Percentiles rank a stretch among this genome's conserved stretches.
These are phyloP conservation scores for Lucilia cuprina DNA, from an alignment of 1,140 invertebrate genomes.

Conservation along the genomic window DNA sequence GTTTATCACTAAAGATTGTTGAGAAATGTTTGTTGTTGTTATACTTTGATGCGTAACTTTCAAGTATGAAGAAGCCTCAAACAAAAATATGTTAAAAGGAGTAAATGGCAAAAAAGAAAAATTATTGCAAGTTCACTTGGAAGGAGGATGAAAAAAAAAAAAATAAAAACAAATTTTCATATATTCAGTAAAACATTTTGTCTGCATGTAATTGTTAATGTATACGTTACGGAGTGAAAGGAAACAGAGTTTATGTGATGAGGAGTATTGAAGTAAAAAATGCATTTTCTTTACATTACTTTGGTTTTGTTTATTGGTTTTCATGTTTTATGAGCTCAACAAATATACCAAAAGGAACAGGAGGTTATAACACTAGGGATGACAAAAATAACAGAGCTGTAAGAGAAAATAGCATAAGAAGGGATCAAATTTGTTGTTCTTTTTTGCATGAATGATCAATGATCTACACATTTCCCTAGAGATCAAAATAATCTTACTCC, in stretches of 20 bases:
- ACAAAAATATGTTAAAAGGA: background rate
- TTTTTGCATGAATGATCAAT: no score
- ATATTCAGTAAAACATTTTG: background rate
- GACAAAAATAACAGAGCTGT: background rate
- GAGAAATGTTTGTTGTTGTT: background rate
- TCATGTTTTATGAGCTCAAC: background rate
- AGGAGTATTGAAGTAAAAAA: background rate
- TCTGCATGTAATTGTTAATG: background rate
- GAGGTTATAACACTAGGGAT: background rate
- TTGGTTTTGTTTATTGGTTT: slow-evolving; percentile 17
- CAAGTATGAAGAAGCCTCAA: background rate
- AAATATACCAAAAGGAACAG: background rate
- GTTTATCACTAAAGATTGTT: background rate
- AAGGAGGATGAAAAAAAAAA: no score
- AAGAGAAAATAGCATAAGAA: background rate
- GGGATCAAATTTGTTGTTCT: no score
- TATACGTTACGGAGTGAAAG: no score
- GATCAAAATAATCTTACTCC: no score
- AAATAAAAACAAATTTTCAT: background rate
- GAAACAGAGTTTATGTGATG: no score
- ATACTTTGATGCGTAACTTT: slow-evolving; percentile 11
- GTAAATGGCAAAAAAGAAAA: background rate
- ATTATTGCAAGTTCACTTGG: background rate
- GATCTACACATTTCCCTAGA: no score
- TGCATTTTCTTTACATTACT: background rate